These are phyloP conservation scores for Hemibagrus wyckioides DNA, from an alignment of 2,113 vertebrate genomes.

Conservation along the genomic window DNA sequence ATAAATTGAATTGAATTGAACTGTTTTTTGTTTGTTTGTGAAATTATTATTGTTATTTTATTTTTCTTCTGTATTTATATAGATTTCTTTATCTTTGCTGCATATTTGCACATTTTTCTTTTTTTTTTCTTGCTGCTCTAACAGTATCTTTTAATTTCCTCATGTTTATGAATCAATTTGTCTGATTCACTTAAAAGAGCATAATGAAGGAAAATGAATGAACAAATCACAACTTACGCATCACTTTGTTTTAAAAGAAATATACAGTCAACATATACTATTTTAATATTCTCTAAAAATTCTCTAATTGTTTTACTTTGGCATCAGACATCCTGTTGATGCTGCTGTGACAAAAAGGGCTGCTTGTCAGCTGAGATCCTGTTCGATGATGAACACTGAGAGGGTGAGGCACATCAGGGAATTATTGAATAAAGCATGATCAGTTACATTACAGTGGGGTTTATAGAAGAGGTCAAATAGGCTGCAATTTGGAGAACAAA, in stretches of 20 bases:
- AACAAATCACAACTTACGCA: no score
- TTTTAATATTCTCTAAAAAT: background rate
- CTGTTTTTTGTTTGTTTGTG: no score
- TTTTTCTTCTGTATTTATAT: no score
- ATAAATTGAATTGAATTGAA: no score
- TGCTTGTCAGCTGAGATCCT: conserved; percentile 30
- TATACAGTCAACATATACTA: background rate
- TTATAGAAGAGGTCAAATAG: background rate
- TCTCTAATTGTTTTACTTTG: background rate
- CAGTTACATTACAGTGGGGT: background rate
- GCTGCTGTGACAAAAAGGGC: background rate
- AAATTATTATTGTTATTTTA: no score
- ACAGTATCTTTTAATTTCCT: background rate
- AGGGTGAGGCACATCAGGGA: conserved; percentile 7
- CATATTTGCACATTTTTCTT: no score
- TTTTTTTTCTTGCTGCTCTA: no score
- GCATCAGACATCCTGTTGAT: background rate
- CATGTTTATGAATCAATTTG: background rate
- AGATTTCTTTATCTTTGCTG: no score
- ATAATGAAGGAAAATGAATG: background rate
- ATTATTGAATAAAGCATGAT: background rate
- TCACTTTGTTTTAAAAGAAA: no score
- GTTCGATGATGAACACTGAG: background rate
- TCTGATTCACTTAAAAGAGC: background rate
- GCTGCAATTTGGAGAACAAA: background rate